These are phyloP conservation scores for Istiophorus platypterus DNA, from an alignment of 2,113 vertebrate genomes.

Conservation along the genomic window DNA sequence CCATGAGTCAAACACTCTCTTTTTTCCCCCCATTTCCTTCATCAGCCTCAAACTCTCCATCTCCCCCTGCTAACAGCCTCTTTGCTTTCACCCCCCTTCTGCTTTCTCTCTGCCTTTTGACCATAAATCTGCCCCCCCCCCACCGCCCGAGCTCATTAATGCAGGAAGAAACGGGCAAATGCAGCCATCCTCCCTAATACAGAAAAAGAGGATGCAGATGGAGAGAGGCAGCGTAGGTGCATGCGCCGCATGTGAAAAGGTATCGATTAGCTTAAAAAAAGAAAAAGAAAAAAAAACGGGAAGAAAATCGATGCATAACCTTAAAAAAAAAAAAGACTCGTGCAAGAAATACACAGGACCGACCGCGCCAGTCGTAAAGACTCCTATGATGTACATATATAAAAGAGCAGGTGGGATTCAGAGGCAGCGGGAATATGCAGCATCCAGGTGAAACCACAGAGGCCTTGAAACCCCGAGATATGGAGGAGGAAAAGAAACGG, in stretches of 20 bases:
- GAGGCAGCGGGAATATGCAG: slow-evolving; percentile 1
- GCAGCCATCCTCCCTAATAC: slow-evolving; percentile 29
- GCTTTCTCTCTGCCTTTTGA: slow-evolving; percentile 40
- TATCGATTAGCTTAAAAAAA: slow-evolving; percentile 55
- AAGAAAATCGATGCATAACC: slow-evolving; percentile 39
- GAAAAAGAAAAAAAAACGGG: too few relatives aligned
- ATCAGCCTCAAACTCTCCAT: slow-evolving; percentile 33
- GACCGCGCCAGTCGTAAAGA: slow-evolving; percentile 33
- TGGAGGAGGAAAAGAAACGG: background rate
- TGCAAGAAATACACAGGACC: background rate
- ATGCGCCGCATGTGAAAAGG: slow-evolving; percentile 45
- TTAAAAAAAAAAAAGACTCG: slow-evolving; percentile 51
- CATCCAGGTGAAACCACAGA: background rate
- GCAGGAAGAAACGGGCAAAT: slow-evolving; percentile 50
- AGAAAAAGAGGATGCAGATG: slow-evolving; percentile 60
- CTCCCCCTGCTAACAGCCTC: slow-evolving; percentile 33
- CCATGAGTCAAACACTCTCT: slow-evolving; percentile 69
- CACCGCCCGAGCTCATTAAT: slow-evolving; percentile 49
- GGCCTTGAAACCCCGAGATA: slow-evolving; percentile 19
- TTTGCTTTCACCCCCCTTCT: background rate
- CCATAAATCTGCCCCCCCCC: slow-evolving; percentile 52
- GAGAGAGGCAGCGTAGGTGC: slow-evolving; percentile 29
- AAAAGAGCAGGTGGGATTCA: background rate
- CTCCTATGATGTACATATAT: background rate
- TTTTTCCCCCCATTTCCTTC: slow-evolving; percentile 35